Conservation (phyloP, 1,140 invertebrate species). For the Camponotus pennsylvanicus region DNA sequence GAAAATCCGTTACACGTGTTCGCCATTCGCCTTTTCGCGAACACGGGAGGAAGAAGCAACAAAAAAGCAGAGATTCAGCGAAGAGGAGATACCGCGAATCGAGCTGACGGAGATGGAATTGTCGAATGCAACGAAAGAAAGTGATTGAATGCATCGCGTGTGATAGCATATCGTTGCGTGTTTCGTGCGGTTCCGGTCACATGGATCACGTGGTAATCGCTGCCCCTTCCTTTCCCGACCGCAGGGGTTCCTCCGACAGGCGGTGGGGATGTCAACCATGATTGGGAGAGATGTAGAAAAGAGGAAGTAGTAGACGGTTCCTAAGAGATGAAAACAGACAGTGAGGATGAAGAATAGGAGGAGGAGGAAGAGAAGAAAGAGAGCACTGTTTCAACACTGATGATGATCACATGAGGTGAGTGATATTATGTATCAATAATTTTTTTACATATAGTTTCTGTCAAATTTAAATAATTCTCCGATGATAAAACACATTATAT, state of each 20-base stretch:
- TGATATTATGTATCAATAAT: not conserved
- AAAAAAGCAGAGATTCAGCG: conserved; percentile 3
- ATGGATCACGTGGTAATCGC: conserved; percentile 76
- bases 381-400: conserved; percentile 40
- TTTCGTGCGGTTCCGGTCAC: conserved; percentile 79
- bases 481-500: not conserved
- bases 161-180: conserved; percentile 68
- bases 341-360: conserved; percentile 36
- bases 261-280: conserved; percentile 65
- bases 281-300: conserved; percentile 48
- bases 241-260: conserved; percentile 38
- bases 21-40: conserved; percentile 5
- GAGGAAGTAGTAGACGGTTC: conserved; percentile 42
- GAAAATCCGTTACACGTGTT: conserved; percentile 48
- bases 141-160: conserved; percentile 42
- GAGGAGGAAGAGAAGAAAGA: conserved; percentile 42
- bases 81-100: not conserved
- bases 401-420: conserved; percentile 74
- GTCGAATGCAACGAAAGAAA: conserved; percentile 41
- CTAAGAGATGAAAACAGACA: conserved; percentile 25
- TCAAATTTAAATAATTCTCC: not conserved
- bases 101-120: not conserved
- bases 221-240: conserved; percentile 25
- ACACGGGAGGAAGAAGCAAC: not conserved
- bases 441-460: not conserved